Evolutionary conservation across 2,888 invertebrate genomes (phyloP).

Genomic region (Cancer borealis): DNA sequence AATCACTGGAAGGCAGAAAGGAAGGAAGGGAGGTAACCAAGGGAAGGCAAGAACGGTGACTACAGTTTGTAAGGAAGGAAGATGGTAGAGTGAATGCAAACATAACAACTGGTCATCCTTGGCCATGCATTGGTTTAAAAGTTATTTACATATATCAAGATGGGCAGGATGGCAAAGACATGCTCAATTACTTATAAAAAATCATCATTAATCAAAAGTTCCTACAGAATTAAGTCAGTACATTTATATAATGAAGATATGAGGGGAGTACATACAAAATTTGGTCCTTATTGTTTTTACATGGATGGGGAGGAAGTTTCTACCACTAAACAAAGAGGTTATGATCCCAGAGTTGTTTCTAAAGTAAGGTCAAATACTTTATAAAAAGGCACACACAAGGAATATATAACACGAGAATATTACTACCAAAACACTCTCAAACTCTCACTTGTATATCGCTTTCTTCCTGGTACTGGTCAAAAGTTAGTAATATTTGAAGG

Average conservation of each 20-base stretch:
- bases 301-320: background rate
- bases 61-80: background rate
- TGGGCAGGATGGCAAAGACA: constrained; percentile 15
- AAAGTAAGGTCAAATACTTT: background rate
- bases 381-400: background rate
- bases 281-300: background rate
- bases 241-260: background rate
- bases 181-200: constrained; percentile 18
- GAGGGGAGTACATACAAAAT: background rate
- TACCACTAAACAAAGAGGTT: background rate
- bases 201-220: constrained; percentile 6
- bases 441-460: background rate
- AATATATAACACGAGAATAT: background rate
- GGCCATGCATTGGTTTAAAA: background rate
- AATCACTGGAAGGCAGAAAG: background rate
- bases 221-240: background rate
- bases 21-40: background rate
- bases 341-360: background rate
- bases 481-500: background rate
- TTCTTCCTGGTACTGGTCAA: constrained; percentile 33
- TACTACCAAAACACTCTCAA: background rate
- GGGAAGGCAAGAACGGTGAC: background rate
- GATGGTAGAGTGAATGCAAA: background rate
- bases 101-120: constrained; percentile 9
- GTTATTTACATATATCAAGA: constrained; percentile 18